Conservation (phyloP, 2,797 vertebrate genomes). For the Carapus acus region DNA sequence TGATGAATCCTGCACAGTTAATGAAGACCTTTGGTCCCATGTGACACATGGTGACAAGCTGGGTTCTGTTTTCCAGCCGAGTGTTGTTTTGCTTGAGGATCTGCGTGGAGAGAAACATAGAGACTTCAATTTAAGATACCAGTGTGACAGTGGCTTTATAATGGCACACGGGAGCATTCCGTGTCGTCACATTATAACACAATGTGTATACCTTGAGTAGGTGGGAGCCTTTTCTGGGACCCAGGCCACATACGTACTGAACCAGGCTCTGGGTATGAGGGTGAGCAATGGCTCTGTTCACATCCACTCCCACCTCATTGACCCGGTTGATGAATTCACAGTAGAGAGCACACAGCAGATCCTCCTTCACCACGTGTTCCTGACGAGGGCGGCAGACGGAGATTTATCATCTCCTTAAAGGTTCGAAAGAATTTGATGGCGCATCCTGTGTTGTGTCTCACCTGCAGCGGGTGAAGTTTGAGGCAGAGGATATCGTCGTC, state of each 20-base stretch:
- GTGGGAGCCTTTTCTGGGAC: constrained; percentile 93
- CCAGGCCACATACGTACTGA: constrained; percentile 94
- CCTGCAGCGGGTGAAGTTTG: constrained; percentile 95
- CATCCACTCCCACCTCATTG: constrained; percentile 97
- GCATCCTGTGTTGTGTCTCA: constrained; percentile 46
- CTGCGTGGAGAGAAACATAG: constrained; percentile 57
- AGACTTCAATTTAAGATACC: neutral
- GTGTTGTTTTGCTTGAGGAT: constrained; percentile 99
- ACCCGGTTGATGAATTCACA: constrained; percentile 98
- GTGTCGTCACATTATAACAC: neutral
- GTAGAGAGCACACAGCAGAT: constrained; percentile 87
- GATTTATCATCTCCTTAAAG: neutral
- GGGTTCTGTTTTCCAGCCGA: constrained; percentile 94
- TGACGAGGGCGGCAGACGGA: constrained; percentile 40
- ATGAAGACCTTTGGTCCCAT: constrained; percentile 99
- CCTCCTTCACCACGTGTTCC: constrained; percentile 97
- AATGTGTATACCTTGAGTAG: constrained; percentile 84
- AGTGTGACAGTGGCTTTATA: neutral
- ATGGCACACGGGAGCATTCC: neutral
- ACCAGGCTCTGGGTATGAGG: constrained; percentile 95
- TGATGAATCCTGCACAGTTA: constrained; percentile 99
- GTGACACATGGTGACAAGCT: constrained; percentile 98
- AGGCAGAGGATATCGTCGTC: constrained; percentile 98
- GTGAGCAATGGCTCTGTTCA: constrained; percentile 93
- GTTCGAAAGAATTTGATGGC: neutral